Percentiles rank a stretch among this genome's conserved stretches.
Conservation (phyloP, 1,140 invertebrate genomes). For the Plodia interpunctella region DNA sequence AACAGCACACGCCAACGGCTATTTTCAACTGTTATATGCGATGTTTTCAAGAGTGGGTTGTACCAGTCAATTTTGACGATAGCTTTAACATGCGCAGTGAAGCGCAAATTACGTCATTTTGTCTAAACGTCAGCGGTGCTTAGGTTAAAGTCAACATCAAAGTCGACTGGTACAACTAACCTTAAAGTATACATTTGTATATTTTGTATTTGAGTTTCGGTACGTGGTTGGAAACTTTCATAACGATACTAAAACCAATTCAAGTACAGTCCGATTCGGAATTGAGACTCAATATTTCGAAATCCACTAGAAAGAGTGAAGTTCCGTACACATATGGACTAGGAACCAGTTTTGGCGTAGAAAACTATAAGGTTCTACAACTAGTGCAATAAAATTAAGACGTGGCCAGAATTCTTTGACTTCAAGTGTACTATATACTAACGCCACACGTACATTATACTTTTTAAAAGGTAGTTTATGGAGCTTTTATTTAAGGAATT, state of each 20-base stretch:
- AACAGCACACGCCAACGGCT: no score
- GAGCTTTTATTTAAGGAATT: no score
- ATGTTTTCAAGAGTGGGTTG: no score
- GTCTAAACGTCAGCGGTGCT: no score
- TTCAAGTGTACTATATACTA: background rate
- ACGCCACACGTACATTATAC: background rate
- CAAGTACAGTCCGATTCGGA: background rate
- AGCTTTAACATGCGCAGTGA: no score
- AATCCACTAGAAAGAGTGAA: background rate
- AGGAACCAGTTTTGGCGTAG: background rate
- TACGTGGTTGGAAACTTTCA: background rate
- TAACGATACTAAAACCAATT: background rate
- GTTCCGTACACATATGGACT: background rate
- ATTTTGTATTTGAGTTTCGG: background rate
- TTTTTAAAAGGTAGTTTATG: background rate
- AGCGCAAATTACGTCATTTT: no score
- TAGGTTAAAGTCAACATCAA: no score
- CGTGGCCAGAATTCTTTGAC: background rate
- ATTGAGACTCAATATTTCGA: background rate
- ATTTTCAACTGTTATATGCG: no score
- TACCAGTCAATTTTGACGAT: no score
- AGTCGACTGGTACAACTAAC: no score
- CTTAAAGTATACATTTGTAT: no score
- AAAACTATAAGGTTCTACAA: conserved; percentile 6
- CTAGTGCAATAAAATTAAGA: conserved; percentile 6